phyloP scores from a whole-genome alignment of 2,797 vertebrate species.

The Aplochiton taeniatus region DNA sequence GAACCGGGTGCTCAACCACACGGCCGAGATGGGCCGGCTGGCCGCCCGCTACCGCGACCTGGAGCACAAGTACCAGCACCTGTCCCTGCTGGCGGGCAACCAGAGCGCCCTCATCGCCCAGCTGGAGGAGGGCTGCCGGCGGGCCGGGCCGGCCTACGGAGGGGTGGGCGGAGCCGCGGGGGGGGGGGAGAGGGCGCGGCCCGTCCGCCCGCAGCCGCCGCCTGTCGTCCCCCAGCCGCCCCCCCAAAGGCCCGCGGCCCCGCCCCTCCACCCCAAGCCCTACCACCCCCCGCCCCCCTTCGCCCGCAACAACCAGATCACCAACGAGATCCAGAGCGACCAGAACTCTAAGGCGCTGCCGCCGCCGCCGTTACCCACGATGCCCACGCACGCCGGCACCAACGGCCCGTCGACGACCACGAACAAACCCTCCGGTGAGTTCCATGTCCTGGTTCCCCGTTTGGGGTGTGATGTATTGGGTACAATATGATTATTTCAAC shows the following conservation, averaged over 20 bases:
- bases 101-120: conserved; percentile 88
- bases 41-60: conserved; percentile 95
- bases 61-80: conserved; percentile 95
- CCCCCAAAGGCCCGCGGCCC: conserved; percentile 53
- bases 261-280: conserved; percentile 63
- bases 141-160: conserved; percentile 64
- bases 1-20: conserved; percentile 96
- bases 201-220: conserved; percentile 57
- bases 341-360: conserved; percentile 88
- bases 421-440: conserved; percentile 94
- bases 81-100: conserved; percentile 91
- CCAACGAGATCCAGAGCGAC: conserved; percentile 97
- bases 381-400: conserved; percentile 82
- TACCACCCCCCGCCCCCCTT: conserved; percentile 85
- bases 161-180: conserved; percentile 52
- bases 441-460: background rate
- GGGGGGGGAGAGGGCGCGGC: conserved; percentile 45
- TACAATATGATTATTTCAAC: no score
- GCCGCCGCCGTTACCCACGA: conserved; percentile 86
- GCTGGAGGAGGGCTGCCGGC: conserved; percentile 91
- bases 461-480: no score
- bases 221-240: conserved; percentile 50
- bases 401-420: conserved; percentile 86
- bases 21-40: conserved; percentile 93
- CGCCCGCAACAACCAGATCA: conserved; percentile 89